Evolutionary conservation across 2,113 vertebrate genomes (phyloP), one percentile per base, ranked within the genome.

Genomic region (Benitochromis conjunctus): DNA sequence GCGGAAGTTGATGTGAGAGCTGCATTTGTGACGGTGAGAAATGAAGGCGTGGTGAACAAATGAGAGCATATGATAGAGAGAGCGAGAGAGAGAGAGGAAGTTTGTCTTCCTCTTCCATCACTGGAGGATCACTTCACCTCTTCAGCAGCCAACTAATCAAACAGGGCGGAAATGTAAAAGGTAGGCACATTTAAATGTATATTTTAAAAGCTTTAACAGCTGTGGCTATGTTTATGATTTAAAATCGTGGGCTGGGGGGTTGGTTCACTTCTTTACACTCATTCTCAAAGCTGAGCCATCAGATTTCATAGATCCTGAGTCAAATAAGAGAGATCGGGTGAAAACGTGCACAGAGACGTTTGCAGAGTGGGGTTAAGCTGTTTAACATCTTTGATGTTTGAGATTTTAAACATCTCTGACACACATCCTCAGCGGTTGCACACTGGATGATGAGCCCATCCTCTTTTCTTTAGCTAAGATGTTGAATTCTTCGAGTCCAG

Each of bases 91-190:
- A 88, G 82, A 54, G 62, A 60, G 88, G 89, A 92, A 93, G 91
- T 91, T 79, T 69, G 83, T 84, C 90, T 92, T 90, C 90, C 87
- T 81, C 80, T 89, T 41, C 48, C 81, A 89, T 85, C 79, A 86
- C 41, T 19, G 55, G 51, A 55, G 48, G 54, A 58, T 83, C 69
- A 54, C 82, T 88, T 86, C 46, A 86, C 66, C 66, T 82, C 84
- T 66, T 69, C 76, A 80, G 64, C 69, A 36, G 76, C 74, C 53
- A 21, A 84, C 31, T 58, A 80, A 82, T 77, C 81, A 85, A 82
- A 80, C 58, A 90, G 87, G 81, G 79, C 79, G 58, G 89, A 87
- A 85, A 93, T 83, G 43, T 89, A 36, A 92, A 92, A 93, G 95
- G 93, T 94, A 94, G 83, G 69, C 46, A n/a, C 1, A 9, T 62